These are phyloP conservation scores for Argopecten irradians DNA, from an alignment of 1,140 invertebrate genomes.

Conservation along the genomic window DNA sequence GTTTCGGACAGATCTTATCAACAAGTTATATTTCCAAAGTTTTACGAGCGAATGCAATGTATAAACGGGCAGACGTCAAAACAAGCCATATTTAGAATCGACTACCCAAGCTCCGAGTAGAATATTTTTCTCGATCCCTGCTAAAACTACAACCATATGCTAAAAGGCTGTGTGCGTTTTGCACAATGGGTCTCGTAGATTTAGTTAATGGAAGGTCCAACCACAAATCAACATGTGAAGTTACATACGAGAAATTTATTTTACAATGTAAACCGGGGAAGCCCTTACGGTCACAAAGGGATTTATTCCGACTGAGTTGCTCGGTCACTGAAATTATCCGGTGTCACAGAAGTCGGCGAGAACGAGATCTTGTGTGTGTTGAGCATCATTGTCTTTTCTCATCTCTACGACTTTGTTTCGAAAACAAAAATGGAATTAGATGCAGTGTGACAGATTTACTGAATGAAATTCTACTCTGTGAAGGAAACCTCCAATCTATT, in stretches of 20 bases:
- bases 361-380: slow-evolving; percentile 34
- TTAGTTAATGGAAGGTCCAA: not conserved
- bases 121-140: not conserved
- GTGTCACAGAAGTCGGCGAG: slow-evolving; percentile 38
- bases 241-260: slow-evolving; percentile 2
- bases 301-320: slow-evolving; percentile 31
- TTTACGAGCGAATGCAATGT: not conserved
- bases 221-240: not conserved
- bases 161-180: not conserved
- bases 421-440: slow-evolving; percentile 38
- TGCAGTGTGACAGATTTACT: slow-evolving; percentile 46
- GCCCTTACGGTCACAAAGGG: slow-evolving; percentile 36
- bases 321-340: slow-evolving; percentile 33
- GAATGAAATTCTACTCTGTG: slow-evolving; percentile 55
- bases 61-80: not conserved
- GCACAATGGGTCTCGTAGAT: not conserved
- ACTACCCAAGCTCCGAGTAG: not conserved
- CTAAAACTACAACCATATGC: not conserved
- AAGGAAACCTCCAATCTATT: slow-evolving; percentile 59
- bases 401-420: slow-evolving; percentile 51
- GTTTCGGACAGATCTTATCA: not conserved
- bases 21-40: not conserved
- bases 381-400: slow-evolving; percentile 53
- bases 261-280: slow-evolving; percentile 37
- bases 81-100: not conserved